Evolutionary conservation across 2,888 invertebrate genomes (phyloP).

Genomic region (Taphrorychus bicolor): DNA sequence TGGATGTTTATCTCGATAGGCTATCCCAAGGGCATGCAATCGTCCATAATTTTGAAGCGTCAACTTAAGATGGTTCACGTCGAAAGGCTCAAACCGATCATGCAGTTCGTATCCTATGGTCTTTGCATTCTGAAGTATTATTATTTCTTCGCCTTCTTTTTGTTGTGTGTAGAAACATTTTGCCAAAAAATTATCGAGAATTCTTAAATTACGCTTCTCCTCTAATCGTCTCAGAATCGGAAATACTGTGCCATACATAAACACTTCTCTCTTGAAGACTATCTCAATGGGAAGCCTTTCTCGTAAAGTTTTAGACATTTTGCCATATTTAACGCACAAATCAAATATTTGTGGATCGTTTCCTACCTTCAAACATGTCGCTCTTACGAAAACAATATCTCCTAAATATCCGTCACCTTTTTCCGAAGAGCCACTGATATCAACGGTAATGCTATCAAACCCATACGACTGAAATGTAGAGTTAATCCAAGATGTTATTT

Average conservation of each 20-base stretch:
- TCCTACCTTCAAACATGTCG: slow-evolving; percentile 26
- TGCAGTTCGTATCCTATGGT: slow-evolving; percentile 9
- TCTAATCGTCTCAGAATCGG: slow-evolving; percentile 41
- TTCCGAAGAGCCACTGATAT: slow-evolving; percentile 43
- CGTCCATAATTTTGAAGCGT: slow-evolving; percentile 13
- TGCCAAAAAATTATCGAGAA: slow-evolving; percentile 36
- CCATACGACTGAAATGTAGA: too few relatives aligned
- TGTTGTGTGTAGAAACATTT: slow-evolving; percentile 32
- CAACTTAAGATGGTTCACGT: slow-evolving; percentile 11
- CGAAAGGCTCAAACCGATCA: slow-evolving; percentile 7
- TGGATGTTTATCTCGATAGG: slow-evolving; percentile 7
- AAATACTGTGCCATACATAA: slow-evolving; percentile 42
- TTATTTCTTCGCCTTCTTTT: slow-evolving; percentile 4
- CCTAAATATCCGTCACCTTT: slow-evolving; percentile 49
- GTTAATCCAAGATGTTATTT: too few relatives aligned
- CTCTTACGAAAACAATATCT: slow-evolving; percentile 46
- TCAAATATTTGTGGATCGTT: slow-evolving; percentile 32
- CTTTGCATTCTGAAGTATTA: slow-evolving; percentile 10
- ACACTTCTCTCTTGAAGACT: slow-evolving; percentile 43
- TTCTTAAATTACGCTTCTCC: slow-evolving; percentile 16
- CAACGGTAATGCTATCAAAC: too few relatives aligned
- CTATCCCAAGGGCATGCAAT: slow-evolving; percentile 12
- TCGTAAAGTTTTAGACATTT: slow-evolving; percentile 44
- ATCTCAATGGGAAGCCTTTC: slow-evolving; percentile 43
- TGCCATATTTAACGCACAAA: slow-evolving; percentile 48